phyloP scores from a whole-genome alignment of 2,797 vertebrate genomes.

The Fundulus diaphanus region DNA sequence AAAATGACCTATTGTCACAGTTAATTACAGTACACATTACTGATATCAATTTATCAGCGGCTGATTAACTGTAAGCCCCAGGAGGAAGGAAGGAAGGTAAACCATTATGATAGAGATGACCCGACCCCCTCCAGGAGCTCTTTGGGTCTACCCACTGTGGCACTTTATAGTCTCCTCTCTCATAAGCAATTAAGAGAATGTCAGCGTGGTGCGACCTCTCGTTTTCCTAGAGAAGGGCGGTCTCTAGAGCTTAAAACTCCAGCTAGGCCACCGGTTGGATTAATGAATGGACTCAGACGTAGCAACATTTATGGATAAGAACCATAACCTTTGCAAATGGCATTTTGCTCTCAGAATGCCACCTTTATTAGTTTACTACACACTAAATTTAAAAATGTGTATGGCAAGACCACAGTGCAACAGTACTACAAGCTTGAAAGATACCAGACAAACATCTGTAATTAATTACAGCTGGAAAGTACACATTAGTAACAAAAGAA shows the following conservation, averaged over 20 bases:
- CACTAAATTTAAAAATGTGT: background rate
- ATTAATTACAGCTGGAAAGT: background rate
- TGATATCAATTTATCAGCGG: conserved; percentile 5
- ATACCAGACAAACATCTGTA: background rate
- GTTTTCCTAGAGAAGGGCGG: conserved; percentile 62
- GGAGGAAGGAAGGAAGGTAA: conserved; percentile 45
- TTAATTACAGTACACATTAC: conserved; percentile 25
- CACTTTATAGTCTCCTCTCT: conserved; percentile 62
- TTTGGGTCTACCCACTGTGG: conserved; percentile 61
- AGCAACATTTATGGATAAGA: conserved; percentile 27
- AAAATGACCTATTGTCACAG: conserved; percentile 15
- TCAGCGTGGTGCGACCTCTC: conserved; percentile 72
- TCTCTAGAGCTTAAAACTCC: conserved; percentile 45
- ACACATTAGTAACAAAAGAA: background rate
- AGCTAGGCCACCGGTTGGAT: conserved; percentile 41
- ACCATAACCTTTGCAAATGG: background rate
- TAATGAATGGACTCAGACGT: conserved; percentile 49
- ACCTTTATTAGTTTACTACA: background rate
- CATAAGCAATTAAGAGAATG: conserved; percentile 83
- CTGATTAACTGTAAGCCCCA: conserved; percentile 25
- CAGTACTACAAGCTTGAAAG: background rate
- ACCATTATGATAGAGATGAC: conserved; percentile 42
- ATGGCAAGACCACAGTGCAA: background rate
- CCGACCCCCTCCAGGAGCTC: conserved; percentile 61
- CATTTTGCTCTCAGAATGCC: background rate